These are phyloP conservation scores for Mus spretus DNA, from an alignment of 2,797 vertebrate species.

Conservation along the genomic window DNA sequence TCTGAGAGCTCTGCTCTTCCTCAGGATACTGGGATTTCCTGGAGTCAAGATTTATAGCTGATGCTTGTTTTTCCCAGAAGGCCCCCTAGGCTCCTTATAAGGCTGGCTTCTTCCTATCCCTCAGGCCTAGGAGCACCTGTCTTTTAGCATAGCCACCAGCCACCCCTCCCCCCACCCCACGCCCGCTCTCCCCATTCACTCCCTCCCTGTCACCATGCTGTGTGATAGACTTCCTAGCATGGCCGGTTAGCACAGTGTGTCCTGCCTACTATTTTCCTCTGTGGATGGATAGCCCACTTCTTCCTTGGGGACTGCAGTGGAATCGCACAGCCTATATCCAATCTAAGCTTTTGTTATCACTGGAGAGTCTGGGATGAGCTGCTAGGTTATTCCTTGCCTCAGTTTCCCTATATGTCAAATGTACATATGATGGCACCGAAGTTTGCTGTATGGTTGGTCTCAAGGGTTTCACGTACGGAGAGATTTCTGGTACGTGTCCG, in stretches of 20 bases:
- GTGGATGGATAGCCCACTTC: background rate
- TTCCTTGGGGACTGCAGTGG: too few species aligned
- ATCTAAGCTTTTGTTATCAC: background rate
- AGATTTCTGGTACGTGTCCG: background rate
- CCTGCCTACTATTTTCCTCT: background rate
- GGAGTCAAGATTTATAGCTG: background rate
- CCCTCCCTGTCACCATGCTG: background rate
- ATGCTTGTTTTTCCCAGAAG: background rate
- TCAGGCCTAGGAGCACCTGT: background rate
- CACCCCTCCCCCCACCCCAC: background rate
- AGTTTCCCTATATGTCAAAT: constrained; percentile 5
- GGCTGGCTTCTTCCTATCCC: background rate
- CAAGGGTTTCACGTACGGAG: background rate
- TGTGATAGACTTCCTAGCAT: background rate
- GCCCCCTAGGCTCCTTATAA: background rate
- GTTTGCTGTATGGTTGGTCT: background rate
- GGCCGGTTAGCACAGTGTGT: background rate
- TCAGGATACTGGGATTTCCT: background rate
- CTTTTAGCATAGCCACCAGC: background rate
- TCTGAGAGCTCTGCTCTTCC: background rate
- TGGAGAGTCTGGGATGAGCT: background rate
- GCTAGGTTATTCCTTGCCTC: background rate
- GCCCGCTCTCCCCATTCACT: background rate
- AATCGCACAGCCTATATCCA: background rate
- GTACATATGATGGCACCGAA: too few species aligned